Base-by-base conservation (phyloP, 2,113 vertebrate species). In the Neodontobutis hainanensis region DNA sequence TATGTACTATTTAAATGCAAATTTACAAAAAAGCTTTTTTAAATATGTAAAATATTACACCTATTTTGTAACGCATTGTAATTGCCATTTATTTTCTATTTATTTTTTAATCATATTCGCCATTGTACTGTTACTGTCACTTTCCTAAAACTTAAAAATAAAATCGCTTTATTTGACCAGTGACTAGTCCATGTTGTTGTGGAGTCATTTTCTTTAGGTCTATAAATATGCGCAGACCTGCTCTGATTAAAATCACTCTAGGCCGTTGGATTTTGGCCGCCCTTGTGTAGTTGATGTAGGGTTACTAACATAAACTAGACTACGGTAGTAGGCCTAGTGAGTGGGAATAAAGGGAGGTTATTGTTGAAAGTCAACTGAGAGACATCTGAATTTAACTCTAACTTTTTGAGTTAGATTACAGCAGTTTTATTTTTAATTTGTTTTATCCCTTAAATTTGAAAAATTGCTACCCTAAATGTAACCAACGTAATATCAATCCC, bases 31-130 rank as follows among this genome's bases (percentile, higher is more conserved):
- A 64, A 47, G 61, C 16, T 16, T 75, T 83, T 87, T 86, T 85
- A 82, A 87, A 85, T 77, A 87, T 90, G 81, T 89, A 85, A 91
- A 87, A 73, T 90, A 89, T 89, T 90, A 85, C 87, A 88, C 86
- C 86, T 90, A 88, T 92, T 93, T 92, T 92, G 75, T 92, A 92
- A 90, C 77, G 74, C 89, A 85, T 82, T 87, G 85, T 86, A 88
- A 90, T 88, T 89, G 81, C 78, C 87, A 90, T 85, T 27, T 77
- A 82, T 87, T 89, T 87, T 91, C 73, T 90, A 83, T 90, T 89
- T 88, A 88, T 88, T 87, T 91, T 92, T 73, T 90, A 87, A 89
- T 87, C 75, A 81, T 83, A 75, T 72, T 80, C 69, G 55, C 79
- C 83, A 71, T 81, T 74, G 81, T 87, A 83, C 65, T 58, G 65